These are phyloP conservation scores for Hydrochoerus hydrochaeris DNA, from an alignment of 2,113 vertebrate genomes.

Conservation along the genomic window DNA sequence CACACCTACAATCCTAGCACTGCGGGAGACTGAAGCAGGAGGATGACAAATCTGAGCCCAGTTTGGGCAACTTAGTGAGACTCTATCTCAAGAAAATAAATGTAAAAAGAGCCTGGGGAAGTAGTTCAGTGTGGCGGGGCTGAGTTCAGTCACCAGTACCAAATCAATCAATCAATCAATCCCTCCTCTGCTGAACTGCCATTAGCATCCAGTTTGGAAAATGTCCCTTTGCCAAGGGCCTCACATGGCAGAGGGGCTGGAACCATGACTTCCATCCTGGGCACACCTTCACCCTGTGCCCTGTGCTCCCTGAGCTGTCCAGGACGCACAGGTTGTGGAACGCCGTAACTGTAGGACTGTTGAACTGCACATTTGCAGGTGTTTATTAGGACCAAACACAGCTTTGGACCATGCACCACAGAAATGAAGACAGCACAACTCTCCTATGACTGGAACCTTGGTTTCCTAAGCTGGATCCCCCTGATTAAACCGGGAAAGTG, in stretches of 20 bases:
- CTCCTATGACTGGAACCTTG: not conserved
- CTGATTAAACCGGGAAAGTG: not conserved
- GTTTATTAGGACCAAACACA: not conserved
- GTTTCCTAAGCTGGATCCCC: not conserved
- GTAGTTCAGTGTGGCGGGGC: not conserved
- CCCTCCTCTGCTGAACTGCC: constrained; percentile 11
- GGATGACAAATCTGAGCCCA: not conserved
- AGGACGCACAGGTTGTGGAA: not conserved
- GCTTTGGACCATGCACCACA: not conserved
- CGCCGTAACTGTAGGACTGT: not conserved
- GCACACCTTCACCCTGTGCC: not conserved
- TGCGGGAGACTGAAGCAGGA: not conserved
- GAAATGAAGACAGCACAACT: not conserved
- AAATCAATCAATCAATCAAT: not conserved
- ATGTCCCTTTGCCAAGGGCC: not conserved
- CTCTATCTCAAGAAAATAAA: not conserved
- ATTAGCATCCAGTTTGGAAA: constrained; percentile 1
- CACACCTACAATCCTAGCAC: not conserved
- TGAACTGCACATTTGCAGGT: not conserved
- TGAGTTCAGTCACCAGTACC: not conserved
- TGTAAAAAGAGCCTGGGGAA: not conserved
- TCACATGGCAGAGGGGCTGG: not conserved
- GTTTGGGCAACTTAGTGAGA: not conserved
- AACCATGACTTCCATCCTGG: not conserved
- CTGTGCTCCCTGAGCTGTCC: not conserved